A percentile compares a stretch with the other conserved stretches of the same genome.
Evolutionary conservation across 1,140 invertebrate genomes (phyloP).

Genomic region (Drosophila navojoa): DNA sequence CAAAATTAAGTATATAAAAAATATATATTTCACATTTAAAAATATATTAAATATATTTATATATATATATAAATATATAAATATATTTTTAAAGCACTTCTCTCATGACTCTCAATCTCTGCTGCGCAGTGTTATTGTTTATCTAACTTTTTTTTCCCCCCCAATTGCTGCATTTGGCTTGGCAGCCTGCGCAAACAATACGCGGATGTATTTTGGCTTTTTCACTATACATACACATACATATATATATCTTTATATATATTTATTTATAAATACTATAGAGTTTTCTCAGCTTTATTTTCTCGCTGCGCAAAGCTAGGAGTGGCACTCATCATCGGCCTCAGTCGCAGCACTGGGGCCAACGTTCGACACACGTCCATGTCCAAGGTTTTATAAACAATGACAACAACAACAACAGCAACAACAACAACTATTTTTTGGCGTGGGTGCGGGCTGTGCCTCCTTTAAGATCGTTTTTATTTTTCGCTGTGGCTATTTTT

Average conservation of each 20-base stretch:
- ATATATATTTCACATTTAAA: too few species aligned
- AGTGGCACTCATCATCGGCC: constrained; percentile 70
- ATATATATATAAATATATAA: too few species aligned
- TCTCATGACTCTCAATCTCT: too few species aligned
- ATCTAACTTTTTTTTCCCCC: constrained; percentile 15
- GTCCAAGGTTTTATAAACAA: constrained; percentile 79
- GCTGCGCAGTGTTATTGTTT: background rate
- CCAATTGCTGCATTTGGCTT: constrained; percentile 59
- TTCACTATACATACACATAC: background rate
- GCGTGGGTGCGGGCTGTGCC: constrained; percentile 68
- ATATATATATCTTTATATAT: too few species aligned
- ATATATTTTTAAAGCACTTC: too few species aligned
- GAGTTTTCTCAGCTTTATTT: constrained; percentile 45
- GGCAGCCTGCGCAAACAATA: constrained; percentile 56
- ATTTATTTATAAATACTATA: background rate
- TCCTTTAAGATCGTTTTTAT: constrained; percentile 21
- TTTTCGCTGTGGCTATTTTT: constrained; percentile 22
- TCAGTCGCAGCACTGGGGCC: constrained; percentile 49
- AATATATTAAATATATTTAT: too few species aligned
- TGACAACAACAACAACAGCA: constrained; percentile 4
- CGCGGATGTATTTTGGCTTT: constrained; percentile 68
- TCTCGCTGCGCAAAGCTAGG: constrained; percentile 63
- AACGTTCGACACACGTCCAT: constrained; percentile 55
- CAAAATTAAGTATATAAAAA: too few species aligned
- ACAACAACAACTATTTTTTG: constrained; percentile 33